phyloP scores from a whole-genome alignment of 2,797 vertebrate species.

The Propithecus perrieri region DNA sequence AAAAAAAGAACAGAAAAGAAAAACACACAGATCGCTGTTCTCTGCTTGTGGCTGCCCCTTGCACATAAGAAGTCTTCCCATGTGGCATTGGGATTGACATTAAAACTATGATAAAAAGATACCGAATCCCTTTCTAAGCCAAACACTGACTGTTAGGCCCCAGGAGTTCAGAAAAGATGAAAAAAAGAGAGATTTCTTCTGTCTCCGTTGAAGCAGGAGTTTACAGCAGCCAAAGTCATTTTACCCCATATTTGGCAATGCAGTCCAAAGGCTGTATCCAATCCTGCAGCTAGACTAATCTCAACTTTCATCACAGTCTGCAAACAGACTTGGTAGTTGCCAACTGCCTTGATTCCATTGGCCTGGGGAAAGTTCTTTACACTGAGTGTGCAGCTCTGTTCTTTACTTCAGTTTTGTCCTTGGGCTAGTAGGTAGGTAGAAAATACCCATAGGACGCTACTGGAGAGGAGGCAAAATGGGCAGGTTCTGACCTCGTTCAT shows the following conservation, averaged over 20 bases:
- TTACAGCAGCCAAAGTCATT: constrained; percentile 65
- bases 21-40: constrained; percentile 37
- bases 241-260: constrained; percentile 60
- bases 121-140: constrained; percentile 43
- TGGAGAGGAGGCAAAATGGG: background rate
- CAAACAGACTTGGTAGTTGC: constrained; percentile 51
- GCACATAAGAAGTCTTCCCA: constrained; percentile 45
- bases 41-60: constrained; percentile 56
- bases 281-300: constrained; percentile 63
- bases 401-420: background rate
- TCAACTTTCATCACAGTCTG: constrained; percentile 68
- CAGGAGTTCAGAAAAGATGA: constrained; percentile 64
- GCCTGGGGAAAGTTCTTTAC: background rate
- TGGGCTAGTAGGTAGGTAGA: background rate
- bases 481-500: background rate
- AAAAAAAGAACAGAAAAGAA: background rate
- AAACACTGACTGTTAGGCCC: constrained; percentile 54
- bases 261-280: constrained; percentile 31
- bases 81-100: constrained; percentile 53
- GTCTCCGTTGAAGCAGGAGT: constrained; percentile 51
- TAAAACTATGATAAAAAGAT: constrained; percentile 65
- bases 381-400: background rate
- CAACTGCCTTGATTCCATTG: constrained; percentile 49
- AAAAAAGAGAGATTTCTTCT: constrained; percentile 42
- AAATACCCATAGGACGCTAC: background rate